A percentile compares a stretch with the other conserved stretches of the same genome.
phyloP scores from a whole-genome alignment of 2,113 vertebrate species.

The Argyrosomus japonicus region DNA sequence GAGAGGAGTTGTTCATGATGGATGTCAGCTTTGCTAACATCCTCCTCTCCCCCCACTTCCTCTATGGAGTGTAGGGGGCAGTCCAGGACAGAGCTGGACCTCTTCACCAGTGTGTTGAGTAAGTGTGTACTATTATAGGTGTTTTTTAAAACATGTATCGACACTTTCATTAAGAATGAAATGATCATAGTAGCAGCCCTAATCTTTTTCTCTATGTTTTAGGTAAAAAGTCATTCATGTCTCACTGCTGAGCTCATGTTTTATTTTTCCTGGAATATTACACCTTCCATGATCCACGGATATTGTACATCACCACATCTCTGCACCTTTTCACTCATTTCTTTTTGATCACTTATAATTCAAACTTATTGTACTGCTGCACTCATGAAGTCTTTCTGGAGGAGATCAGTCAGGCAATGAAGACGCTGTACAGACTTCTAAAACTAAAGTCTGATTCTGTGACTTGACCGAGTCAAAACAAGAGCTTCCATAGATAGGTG shows the following conservation, averaged over 20 bases:
- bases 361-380: neutral
- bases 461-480: neutral
- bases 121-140: too few species aligned
- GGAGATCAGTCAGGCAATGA: neutral
- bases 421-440: too few species aligned
- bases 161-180: neutral
- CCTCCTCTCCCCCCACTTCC: too few species aligned
- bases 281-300: neutral
- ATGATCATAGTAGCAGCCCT: neutral
- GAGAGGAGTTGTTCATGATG: too few species aligned
- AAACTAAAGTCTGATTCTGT: neutral
- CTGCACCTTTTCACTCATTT: neutral
- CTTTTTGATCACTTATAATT: neutral
- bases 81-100: too few species aligned
- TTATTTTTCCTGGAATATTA: too few species aligned
- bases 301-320: neutral
- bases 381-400: neutral
- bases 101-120: too few species aligned
- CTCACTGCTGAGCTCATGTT: too few species aligned
- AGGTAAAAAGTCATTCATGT: too few species aligned
- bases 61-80: too few species aligned
- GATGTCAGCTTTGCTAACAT: too few species aligned
- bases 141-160: neutral
- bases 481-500: too few species aligned
- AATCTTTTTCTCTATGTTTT: neutral